Evolutionary conservation across 2,888 invertebrate genomes (phyloP), one percentile per base, ranked within the genome.

Genomic region (Syritta pipiens): DNA sequence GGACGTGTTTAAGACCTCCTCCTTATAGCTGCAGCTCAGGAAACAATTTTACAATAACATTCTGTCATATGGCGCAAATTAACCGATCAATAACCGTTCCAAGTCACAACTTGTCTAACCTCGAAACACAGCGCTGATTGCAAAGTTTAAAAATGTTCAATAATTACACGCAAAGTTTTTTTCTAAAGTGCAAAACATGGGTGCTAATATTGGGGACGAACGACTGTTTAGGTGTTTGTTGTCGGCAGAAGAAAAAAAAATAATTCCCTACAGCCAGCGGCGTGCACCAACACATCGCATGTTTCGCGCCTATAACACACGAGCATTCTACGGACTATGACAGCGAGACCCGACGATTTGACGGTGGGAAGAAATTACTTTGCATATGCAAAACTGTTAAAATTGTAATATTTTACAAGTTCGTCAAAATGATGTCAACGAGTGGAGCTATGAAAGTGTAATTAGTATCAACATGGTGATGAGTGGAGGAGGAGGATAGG

Each of bases 151-250:
- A 35, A 40, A 37, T 3, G 19, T 35, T 9, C 14, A 3, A 4
- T 5, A 28, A 12, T 53, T 9, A 1, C 53, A 46, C 32, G 65
- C 65, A 9, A 67, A 35, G n/a, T n/a, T n/a, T n/a, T n/a, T 46
- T 55, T 46, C 10, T 12, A 55, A 26, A 10, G 10, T 37, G 26
- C 40, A 37, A 32, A 67, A 67, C 67, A 67, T 10, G 67, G 67
- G 67, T 57, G 67, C 46, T 57, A 57, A 67, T 57, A 57, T 67
- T 32, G 55, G 67, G 24, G 67, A 57, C 46, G 42, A 67, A 51
- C 48, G 48, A 48, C 57, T 55, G 55, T 46, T 48, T 14, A 37
- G 14, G 37, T 37, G 46, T 55, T 48, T 32, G 9, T 1, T 24
- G 3, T n/a, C n/a, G n/a, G n/a, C n/a, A n/a, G n/a, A n/a, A n/a